Conservation (phyloP, 2,113 vertebrate species). For the Alligator mississippiensis region DNA sequence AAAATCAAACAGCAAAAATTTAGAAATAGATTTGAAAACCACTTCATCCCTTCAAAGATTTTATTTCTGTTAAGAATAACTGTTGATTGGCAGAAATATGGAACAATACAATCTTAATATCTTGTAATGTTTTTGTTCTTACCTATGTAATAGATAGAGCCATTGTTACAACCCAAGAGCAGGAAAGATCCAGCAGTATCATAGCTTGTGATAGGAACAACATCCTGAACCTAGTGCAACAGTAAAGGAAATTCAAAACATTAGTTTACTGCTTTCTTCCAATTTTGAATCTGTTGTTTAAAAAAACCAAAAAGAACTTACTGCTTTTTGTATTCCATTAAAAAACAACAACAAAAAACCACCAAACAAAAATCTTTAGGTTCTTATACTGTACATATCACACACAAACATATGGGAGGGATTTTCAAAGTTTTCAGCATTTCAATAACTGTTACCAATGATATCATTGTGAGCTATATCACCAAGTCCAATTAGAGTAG, state of each 20-base stretch:
- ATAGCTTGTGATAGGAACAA: slow-evolving; percentile 95
- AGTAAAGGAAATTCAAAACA: background rate
- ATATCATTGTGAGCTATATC: background rate
- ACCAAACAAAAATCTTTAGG: background rate
- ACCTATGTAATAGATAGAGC: slow-evolving; percentile 99
- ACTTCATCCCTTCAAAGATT: background rate
- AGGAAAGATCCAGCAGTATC: slow-evolving; percentile 98
- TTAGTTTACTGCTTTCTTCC: background rate
- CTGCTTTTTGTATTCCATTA: too few relatives aligned
- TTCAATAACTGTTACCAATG: background rate
- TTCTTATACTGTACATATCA: background rate
- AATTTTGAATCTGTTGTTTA: background rate
- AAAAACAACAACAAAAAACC: too few relatives aligned
- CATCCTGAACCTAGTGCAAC: slow-evolving; percentile 91
- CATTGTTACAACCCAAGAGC: slow-evolving; percentile 95
- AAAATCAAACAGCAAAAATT: background rate
- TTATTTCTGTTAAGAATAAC: background rate
- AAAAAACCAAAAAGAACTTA: too few relatives aligned
- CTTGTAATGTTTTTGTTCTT: background rate
- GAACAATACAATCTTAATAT: background rate
- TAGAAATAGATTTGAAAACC: background rate
- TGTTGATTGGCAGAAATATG: background rate
- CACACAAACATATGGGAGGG: background rate
- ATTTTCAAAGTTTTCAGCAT: background rate
- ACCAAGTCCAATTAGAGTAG: background rate